Base-by-base conservation (phyloP, 2,113 vertebrate species). In the Phrynosoma blainvillii region DNA sequence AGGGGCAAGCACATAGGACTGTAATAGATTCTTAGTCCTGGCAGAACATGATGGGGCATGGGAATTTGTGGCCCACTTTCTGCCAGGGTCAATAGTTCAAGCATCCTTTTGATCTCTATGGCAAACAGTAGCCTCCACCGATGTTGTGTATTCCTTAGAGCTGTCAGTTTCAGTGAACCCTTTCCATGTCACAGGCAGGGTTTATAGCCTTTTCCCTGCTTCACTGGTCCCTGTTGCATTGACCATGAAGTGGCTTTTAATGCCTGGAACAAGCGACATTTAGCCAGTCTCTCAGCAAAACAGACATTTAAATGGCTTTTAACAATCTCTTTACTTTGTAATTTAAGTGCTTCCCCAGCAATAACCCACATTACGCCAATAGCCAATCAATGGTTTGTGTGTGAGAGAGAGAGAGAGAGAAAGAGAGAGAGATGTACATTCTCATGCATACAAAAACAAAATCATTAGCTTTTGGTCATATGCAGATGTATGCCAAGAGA, bases 201-300 rank as follows among this genome's bases (percentile, higher is more conserved):
- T 86, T 80, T 86, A 82, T 86, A 82, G 79, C 79, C 65, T 77
- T 85, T 66, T 68, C 78, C n/a, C n/a, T 85, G 59, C 82, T 89
- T 79, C 87, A 65, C 79, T 74, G 70, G 47, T 73, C 77, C 84
- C 84, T 81, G 79, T 82, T 76, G 79, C 70, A 89, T 89, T 82
- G 79, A 85, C 79, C 78, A 89, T 80, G 42, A 75, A 81, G 88
- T 81, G 84, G 70, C 66, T 89, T 89, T 89, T 66, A 89, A 84
- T 89, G 88, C 59, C 20, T 68, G 42, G 73, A 82, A 85, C 81
- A 25, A 76, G n/a, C 16, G 9, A 85, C 71, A 76, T 86, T 86
- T 81, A 86, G 56, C 71, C 79, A 82, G 70, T 54, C 79, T 68
- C 71, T 66, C 78, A 75, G 66, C 79, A 86, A 89, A 82, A 66